Evolutionary conservation across 2,797 vertebrate genomes (phyloP).

Genomic region (Odontamblyopus rebecca): DNA sequence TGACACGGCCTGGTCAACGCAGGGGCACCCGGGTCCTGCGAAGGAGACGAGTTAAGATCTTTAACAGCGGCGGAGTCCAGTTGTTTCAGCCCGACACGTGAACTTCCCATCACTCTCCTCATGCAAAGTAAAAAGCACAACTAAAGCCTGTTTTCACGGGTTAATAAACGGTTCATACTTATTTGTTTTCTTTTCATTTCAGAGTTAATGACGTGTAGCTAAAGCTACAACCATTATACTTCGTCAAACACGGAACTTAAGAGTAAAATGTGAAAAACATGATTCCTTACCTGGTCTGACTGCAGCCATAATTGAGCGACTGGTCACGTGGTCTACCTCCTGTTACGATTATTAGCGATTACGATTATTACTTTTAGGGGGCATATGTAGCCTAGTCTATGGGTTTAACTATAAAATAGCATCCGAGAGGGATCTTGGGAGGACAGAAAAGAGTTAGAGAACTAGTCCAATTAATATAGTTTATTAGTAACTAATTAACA

Average conservation of each 20-base stretch:
- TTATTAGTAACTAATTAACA: neutral
- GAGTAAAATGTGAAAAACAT: neutral
- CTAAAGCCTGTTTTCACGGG: neutral
- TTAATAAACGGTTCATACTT: neutral
- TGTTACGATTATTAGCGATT: neutral
- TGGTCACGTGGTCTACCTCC: neutral
- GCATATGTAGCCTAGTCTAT: no score
- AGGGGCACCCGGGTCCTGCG: slow-evolving; percentile 53
- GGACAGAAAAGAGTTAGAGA: no score
- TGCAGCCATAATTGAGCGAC: neutral
- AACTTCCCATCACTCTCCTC: neutral
- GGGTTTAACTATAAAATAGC: neutral
- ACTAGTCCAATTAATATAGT: no score
- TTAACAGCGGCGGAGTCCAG: slow-evolving; percentile 46
- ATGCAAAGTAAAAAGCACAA: neutral
- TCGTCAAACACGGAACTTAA: neutral
- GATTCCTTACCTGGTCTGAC: neutral
- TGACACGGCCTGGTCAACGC: slow-evolving; percentile 30
- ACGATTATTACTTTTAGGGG: no score
- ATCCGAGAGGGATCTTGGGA: neutral
- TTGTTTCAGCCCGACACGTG: slow-evolving; percentile 46
- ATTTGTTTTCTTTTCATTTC: neutral
- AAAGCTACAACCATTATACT: no score
- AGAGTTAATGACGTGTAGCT: neutral
- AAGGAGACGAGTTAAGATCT: slow-evolving; percentile 69